Evolutionary conservation across 2,113 vertebrate species (phyloP), one percentile per base, ranked within the genome.

Genomic region (Eonycteris spelaea): DNA sequence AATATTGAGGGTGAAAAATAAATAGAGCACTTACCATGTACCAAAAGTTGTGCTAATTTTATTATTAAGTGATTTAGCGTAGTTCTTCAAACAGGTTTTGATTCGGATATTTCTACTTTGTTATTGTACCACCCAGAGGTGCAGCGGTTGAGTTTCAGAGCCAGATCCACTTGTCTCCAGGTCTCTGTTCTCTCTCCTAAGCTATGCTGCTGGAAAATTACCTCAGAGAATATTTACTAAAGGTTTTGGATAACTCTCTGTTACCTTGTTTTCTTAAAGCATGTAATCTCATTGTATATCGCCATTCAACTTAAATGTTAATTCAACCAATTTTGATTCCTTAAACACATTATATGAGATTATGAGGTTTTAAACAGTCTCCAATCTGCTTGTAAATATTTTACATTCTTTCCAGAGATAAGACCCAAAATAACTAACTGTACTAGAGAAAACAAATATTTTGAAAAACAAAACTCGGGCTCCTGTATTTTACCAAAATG

Each of bases 391-490:
- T 61, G 6, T 45, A 88, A 97, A 91, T 86, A 78, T 59, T 83
- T 40, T 33, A 30, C 16, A 10, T 45, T 48, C 96, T 83, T 95
- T 28, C 38, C 67, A 61, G 96, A 93, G 59, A 77, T 73, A 90
- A 78, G 30, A 77, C 74, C 11, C 68, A 18, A 95, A 92, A n/a
- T 88, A 61, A 94, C 13, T 88, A 61, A 94, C 13, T 92, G 12
- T 93, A 93, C 2, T 90, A 51, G 59, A 95, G 24, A 83, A 97
- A 96, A 95, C n/a, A 68, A 35, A 91, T 45, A 88, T 55, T 82
- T 94, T 24, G 55, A 13, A 78, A 95, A 94, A 97, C n/a, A 96
- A 95, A 85, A 38, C 28, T 26, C 7, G 4, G 45, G 35, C 30
- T 21, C 30, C 19, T 35, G 8, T 35, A 74, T 68, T 86, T 96